Evolutionary conservation across 2,888 invertebrate genomes (phyloP), one percentile per base, ranked within the genome.

Genomic region (Synanthedon andrenaeformis): DNA sequence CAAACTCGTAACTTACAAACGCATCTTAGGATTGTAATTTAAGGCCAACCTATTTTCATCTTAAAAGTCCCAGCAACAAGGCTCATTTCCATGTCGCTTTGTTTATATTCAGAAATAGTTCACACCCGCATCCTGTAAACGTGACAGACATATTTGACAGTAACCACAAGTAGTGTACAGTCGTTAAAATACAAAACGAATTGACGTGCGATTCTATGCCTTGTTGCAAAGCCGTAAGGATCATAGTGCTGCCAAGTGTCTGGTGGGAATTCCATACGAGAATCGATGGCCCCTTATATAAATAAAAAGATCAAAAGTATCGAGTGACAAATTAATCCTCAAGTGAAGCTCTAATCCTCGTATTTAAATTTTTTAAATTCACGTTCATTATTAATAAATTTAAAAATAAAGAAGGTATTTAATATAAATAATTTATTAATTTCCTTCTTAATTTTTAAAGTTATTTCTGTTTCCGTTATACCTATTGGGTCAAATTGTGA

Each of bases 41-140:
- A 14, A 12, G 14, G 45, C 11, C 45, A 45, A 45, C n/a, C 12
- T 6, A 45, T 13, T 45, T 45, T 45, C 45, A 14, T 6, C 45
- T 8, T 12, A 45, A 45, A 35, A 2, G 4, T 12, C 14, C 13
- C 45, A 13, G 45, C 45, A 45, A 13, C 14, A 45, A 4, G n/a
- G 45, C 4, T 45, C 13, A 45, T n/a, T 45, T 45, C 14, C 14
- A 35, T 14, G 45, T 13, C 4, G 13, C 8, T 45, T 45, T 45
- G 49, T 23, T 49, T 49, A 49, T 19, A 12, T 49, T 17, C 49
- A 49, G 49, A 49, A 49, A 49, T 49, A 49, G 49, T 54, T 57
- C 56, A 45, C 59, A 60, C 52, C 59, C 58, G 59, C 57, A 60
- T 65, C 59, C 62, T 63, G 69, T 69, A 62, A 64, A 65, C 61